Percentiles rank a stretch among this genome's conserved stretches.
Evolutionary conservation across 2,797 vertebrate genomes (phyloP).

Genomic region (Babyrousa celebensis): DNA sequence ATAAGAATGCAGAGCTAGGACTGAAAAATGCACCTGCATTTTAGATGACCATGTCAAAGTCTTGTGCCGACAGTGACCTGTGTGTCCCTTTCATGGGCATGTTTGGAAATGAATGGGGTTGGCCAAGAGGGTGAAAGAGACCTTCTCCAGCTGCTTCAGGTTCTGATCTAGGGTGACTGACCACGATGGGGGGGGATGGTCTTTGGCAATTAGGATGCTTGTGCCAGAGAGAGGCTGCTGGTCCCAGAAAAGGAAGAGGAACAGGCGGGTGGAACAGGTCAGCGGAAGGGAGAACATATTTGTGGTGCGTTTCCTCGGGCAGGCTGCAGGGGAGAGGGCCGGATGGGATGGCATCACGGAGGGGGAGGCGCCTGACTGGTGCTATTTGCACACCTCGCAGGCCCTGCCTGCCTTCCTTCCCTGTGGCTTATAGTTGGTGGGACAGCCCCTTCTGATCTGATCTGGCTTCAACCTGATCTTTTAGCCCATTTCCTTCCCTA

Average conservation of each 20-base stretch:
- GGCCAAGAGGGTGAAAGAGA: neutral
- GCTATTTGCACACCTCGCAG: neutral
- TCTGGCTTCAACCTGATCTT: neutral
- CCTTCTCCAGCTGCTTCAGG: neutral
- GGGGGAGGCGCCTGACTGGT: neutral
- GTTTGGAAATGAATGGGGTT: neutral
- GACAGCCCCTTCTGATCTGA: neutral
- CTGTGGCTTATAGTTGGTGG: neutral
- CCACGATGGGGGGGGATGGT: neutral
- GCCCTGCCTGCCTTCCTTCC: neutral
- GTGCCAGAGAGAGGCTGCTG: neutral
- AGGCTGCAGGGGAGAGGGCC: neutral
- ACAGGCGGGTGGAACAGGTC: neutral
- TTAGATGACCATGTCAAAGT: neutral
- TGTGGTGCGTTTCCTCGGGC: neutral
- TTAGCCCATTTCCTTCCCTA: neutral
- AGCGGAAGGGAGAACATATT: neutral
- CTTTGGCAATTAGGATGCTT: neutral
- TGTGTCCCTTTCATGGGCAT: neutral
- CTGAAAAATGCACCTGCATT: neutral
- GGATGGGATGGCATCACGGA: accelerated
- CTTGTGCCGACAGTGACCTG: neutral
- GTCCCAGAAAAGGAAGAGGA: neutral
- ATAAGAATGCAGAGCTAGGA: neutral
- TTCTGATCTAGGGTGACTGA: neutral